Percentiles rank a stretch among this genome's conserved stretches.
phyloP scores from a whole-genome alignment of 2,113 vertebrate species.

The Microtus montanus region DNA sequence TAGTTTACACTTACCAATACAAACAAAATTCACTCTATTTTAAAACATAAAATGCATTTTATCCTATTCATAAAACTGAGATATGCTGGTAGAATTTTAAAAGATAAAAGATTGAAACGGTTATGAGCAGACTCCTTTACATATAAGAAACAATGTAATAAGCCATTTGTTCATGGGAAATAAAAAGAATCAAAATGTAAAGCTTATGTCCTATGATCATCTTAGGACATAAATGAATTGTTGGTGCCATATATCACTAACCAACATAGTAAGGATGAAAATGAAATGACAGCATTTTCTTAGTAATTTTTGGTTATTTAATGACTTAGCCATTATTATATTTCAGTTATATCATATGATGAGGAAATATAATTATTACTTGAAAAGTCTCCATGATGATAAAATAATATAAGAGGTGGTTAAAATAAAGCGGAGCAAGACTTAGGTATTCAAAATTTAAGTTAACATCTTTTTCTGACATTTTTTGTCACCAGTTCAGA shows the following conservation, averaged over 20 bases:
- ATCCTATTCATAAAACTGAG: conserved; percentile 42
- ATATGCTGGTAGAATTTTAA: not conserved
- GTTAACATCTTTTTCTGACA: not conserved
- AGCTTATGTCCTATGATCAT: not conserved
- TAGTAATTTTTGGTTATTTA: not conserved
- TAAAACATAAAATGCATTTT: not conserved
- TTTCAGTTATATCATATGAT: not conserved
- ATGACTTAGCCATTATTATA: not conserved
- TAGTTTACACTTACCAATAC: not conserved
- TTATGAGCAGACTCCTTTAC: not conserved
- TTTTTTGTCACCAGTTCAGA: not conserved
- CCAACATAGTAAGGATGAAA: not conserved
- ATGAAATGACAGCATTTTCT: not conserved
- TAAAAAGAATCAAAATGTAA: not conserved
- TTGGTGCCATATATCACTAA: not conserved
- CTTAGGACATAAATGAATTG: not conserved
- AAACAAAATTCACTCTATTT: not conserved
- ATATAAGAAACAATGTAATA: not conserved
- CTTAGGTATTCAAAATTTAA: not conserved
- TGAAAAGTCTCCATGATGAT: not conserved
- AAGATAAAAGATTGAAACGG: not conserved
- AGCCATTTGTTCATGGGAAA: not conserved
- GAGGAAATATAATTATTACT: not conserved
- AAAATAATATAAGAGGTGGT: not conserved
- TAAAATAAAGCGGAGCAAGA: not conserved